Base-by-base conservation (phyloP, 1,140 invertebrate genomes). In the Belonocnema kinseyi region DNA sequence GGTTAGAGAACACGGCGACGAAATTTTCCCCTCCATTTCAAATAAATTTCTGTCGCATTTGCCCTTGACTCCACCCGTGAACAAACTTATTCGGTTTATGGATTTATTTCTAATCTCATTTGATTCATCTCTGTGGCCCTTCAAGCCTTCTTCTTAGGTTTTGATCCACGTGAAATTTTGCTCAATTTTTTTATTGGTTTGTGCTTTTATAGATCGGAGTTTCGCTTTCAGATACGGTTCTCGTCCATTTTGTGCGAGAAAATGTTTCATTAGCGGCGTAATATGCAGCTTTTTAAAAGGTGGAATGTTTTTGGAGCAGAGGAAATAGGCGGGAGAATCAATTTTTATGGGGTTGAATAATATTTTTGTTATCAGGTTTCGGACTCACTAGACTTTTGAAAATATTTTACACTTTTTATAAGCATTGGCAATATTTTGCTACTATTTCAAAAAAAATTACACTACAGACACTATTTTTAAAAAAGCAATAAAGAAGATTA, bases 61-160 rank as follows among this genome's bases (percentile, higher is more conserved):
- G 61, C 33, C 61, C 26, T 40, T 66, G 58, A 70, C 53, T 73
- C 54, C 72, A 40, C 73, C 54, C 54, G 54, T 71, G 51, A 73
- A 46, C 58, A 10, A 8, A 54, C 50, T 19, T 52, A 19, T 76
- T 58, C 40, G 21, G 21, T 56, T 70, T 33, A 33, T 33, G 26
- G 26, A 33, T 33, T 33, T 33, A 33, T 33, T 33, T 33, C 5
- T 33, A 61, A 33, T 61, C 3, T 40, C 33, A 33, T 33, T 61
- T 26, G 21, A 33, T 26, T 61, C 21, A 12, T 33, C 11, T 61
- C 26, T 61, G 2, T 0, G 11, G 14, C 33, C 5, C 58, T 61
- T 7, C 58, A 40, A 40, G 13, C 26, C 58, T 16, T 40, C 14
- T 6, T 7, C 14, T 40, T 19, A 14, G 13, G 16, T 16, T 16